These are phyloP conservation scores for Aythya baeri DNA, from an alignment of 2,113 vertebrate species.

Conservation along the genomic window DNA sequence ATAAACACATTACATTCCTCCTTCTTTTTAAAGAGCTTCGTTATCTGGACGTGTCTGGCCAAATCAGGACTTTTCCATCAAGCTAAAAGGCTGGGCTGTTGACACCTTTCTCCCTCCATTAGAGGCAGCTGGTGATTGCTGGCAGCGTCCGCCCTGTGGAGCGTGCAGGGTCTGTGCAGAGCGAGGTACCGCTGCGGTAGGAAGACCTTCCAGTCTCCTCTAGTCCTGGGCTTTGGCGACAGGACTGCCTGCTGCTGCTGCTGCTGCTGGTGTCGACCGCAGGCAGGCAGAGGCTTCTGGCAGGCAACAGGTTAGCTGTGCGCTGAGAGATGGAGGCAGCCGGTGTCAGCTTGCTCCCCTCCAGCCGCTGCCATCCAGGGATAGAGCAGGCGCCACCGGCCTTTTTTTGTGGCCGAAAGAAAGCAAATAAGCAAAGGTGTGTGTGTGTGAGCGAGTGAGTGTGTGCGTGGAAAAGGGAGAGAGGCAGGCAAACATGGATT, in stretches of 20 bases:
- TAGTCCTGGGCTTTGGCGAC: background rate
- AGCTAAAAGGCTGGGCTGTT: background rate
- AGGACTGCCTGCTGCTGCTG: background rate
- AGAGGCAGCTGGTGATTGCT: background rate
- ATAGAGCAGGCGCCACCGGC: background rate
- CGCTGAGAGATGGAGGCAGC: background rate
- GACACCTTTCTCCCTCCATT: background rate
- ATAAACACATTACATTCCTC: constrained; percentile 10
- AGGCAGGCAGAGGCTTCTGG: background rate
- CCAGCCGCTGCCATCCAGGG: background rate
- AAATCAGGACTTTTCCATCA: background rate
- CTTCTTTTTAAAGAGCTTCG: background rate
- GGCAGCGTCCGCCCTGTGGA: background rate
- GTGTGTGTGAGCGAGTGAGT: background rate
- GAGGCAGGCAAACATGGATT: constrained; percentile 10
- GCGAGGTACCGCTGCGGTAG: background rate
- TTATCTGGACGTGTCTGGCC: background rate
- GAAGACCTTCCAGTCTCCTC: constrained; percentile 43
- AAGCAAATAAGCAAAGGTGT: background rate
- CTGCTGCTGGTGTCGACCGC: background rate
- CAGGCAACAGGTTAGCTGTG: constrained; percentile 73
- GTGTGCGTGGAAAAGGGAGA: background rate
- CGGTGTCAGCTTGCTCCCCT: background rate
- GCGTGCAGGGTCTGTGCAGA: background rate
- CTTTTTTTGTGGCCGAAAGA: background rate